A percentile compares a stretch with the other conserved stretches of the same genome.
Conservation (phyloP, 2,113 vertebrate species). For the Brevimyrus niger region DNA sequence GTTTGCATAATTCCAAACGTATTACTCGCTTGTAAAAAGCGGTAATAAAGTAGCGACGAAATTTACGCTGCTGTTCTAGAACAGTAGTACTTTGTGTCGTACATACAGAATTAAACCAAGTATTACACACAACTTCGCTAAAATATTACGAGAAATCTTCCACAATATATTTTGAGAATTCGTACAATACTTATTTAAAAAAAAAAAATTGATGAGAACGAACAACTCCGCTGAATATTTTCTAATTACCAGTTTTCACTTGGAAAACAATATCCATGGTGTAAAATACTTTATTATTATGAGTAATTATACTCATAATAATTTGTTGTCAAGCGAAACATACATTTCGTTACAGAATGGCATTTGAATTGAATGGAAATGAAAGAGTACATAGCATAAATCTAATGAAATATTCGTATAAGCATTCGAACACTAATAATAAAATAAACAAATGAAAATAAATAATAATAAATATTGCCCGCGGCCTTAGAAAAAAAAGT, state of each 20-base stretch:
- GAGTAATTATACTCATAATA: constrained; percentile 6
- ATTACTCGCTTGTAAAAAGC: neutral
- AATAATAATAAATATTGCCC: neutral
- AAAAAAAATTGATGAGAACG: neutral
- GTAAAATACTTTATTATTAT: neutral
- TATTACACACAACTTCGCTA: neutral
- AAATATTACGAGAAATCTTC: neutral
- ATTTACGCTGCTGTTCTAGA: neutral
- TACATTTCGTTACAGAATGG: constrained; percentile 1
- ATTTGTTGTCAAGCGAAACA: neutral
- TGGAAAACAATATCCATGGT: neutral
- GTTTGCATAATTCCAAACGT: neutral
- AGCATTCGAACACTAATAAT: neutral
- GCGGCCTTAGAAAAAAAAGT: constrained; percentile 34
- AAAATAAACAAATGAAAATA: constrained; percentile 16
- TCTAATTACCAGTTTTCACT: neutral
- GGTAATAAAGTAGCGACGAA: neutral
- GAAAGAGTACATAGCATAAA: neutral
- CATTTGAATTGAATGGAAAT: neutral
- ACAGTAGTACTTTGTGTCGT: neutral
- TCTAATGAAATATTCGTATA: neutral
- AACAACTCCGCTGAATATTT: neutral
- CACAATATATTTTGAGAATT: neutral
- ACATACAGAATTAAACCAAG: neutral
- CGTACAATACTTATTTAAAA: neutral